These are phyloP conservation scores for Minunthozetes semirufus DNA, from an alignment of 2,888 invertebrate genomes.

Conservation along the genomic window DNA sequence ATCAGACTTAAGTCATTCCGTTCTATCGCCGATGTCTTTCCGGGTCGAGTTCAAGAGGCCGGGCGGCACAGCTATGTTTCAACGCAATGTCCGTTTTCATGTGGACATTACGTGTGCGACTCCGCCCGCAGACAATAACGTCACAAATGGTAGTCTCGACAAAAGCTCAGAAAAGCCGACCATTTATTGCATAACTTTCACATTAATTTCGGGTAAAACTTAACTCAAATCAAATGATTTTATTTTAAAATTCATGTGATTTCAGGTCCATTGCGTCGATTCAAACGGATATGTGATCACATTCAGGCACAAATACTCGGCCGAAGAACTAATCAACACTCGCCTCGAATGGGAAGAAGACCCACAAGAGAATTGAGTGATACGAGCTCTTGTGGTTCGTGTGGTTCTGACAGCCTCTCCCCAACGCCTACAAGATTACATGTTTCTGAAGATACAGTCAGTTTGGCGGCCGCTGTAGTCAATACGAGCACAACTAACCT, in stretches of 20 bases:
- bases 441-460: conserved; percentile 41
- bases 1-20: conserved; percentile 92
- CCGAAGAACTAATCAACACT: conserved; percentile 45
- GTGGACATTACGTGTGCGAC: conserved; percentile 50
- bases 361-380: conserved; percentile 61
- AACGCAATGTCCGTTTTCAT: conserved; percentile 91
- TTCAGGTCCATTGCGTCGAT: conserved; percentile 83
- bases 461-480: conserved; percentile 38
- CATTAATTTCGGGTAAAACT: conserved; percentile 73
- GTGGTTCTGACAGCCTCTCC: conserved; percentile 59
- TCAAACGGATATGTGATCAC: conserved; percentile 91
- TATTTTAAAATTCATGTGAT: conserved; percentile 41
- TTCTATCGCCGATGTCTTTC: conserved; percentile 96
- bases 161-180: conserved; percentile 39
- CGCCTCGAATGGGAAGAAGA: conserved; percentile 51
- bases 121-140: conserved; percentile 28
- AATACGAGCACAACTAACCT: conserved; percentile 38
- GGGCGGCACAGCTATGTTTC: conserved; percentile 92
- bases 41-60: conserved; percentile 88
- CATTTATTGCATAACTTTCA: conserved; percentile 88
- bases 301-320: conserved; percentile 75
- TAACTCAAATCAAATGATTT: background rate
- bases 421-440: conserved; percentile 43
- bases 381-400: conserved; percentile 63
- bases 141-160: conserved; percentile 26